Evolutionary conservation across 2,113 vertebrate genomes (phyloP).

Genomic region (Proterorhinus semilunaris): DNA sequence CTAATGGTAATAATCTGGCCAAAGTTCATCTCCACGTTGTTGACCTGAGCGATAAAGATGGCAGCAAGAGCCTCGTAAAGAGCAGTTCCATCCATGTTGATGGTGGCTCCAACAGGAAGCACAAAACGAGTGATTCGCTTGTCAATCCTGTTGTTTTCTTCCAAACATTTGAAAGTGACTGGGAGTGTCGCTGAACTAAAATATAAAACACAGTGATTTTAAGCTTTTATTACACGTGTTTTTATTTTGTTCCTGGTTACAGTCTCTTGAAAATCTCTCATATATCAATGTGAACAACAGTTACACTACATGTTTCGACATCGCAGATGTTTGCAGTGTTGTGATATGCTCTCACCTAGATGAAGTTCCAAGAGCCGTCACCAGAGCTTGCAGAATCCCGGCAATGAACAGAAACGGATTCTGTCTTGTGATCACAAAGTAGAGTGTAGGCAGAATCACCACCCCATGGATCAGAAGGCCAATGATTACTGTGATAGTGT

Average conservation of each 20-base stretch:
- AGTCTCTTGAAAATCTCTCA: neutral
- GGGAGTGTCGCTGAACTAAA: slow-evolving; percentile 93
- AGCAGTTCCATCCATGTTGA: slow-evolving; percentile 97
- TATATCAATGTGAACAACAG: neutral
- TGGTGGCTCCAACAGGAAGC: slow-evolving; percentile 93
- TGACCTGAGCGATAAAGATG: slow-evolving; percentile 97
- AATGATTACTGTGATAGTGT: slow-evolving; percentile 92
- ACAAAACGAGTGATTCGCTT: slow-evolving; percentile 94
- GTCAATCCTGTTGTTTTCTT: slow-evolving; percentile 93
- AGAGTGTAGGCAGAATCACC: slow-evolving; percentile 91
- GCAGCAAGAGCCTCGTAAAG: slow-evolving; percentile 96
- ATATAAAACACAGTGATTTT: neutral
- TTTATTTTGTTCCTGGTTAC: too few relatives aligned
- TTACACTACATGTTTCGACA: too few relatives aligned
- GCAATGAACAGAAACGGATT: slow-evolving; percentile 95
- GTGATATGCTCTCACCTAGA: slow-evolving; percentile 82
- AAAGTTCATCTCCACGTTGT: slow-evolving; percentile 96
- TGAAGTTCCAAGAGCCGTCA: slow-evolving; percentile 94
- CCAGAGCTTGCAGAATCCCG: slow-evolving; percentile 90
- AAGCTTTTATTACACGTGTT: too few relatives aligned
- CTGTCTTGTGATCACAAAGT: slow-evolving; percentile 90
- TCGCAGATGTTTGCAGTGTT: neutral
- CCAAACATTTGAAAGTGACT: slow-evolving; percentile 94
- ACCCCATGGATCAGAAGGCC: slow-evolving; percentile 90
- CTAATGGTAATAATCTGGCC: slow-evolving; percentile 98